Base-by-base conservation (phyloP, 2,113 vertebrate genomes). In the Dipodomys spectabilis region DNA sequence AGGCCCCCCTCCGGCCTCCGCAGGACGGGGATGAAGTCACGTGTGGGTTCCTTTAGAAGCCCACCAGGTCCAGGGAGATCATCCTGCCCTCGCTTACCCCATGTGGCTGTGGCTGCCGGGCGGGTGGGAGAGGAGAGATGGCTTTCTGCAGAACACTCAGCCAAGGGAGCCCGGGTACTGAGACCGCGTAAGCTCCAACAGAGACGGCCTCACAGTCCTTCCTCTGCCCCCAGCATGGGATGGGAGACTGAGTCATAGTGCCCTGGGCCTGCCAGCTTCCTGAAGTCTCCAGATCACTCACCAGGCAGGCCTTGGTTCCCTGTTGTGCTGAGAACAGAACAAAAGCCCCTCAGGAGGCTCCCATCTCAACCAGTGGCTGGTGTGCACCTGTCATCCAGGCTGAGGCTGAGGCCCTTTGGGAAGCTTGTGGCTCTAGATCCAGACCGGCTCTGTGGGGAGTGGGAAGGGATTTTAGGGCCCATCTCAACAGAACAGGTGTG, bases 271-370 rank as follows among this genome's bases (percentile, higher is more conserved):
- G 93, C 94, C 97, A 96, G 15, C 35, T 62, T 69, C 23, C 39
- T 93, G 94, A 94, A 88, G 92, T 97, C 94, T 18, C 65, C 69
- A 91, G 30, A 96, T 96, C 95, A 97, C 92, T 96, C 95, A 97
- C 27, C 94, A 75, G 39, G 73, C 80, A 12, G n/a, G 60, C 86
- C 82, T 19, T 1, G 44, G 95, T 84, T 90, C 95, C 95, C 95
- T 92, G 72, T 53, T 12, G 25, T 65, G 83, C 95, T 82, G 82
- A 81, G 92, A 86, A 83, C 75, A 73, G 57, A 39, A 39, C 35
- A 39, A 39, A 39, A 39, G 35, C 35, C 35, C 35, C 35, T 39
- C 35, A 39, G 35, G 35, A 39, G 35, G 35, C 35, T 39, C 35
- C 4, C 35, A 39, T 39, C 35, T 39, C 35, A 39, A 39, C 35